These are phyloP conservation scores for Drosophila sp. DNA, from an alignment of 1,140 invertebrate species.

Conservation along the genomic window DNA sequence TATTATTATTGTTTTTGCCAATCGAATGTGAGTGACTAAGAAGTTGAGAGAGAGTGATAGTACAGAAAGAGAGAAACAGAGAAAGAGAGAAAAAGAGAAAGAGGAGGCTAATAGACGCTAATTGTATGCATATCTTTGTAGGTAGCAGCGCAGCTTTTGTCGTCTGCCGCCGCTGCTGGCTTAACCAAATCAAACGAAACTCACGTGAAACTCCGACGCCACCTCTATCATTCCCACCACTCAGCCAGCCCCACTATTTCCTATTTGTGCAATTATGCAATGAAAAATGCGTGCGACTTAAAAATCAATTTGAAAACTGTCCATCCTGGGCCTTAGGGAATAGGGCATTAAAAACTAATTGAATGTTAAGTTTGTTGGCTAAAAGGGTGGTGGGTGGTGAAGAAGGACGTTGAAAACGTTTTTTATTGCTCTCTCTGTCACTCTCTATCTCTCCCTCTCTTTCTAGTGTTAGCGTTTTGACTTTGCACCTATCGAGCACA, in stretches of 20 bases:
- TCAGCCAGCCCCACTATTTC: background rate
- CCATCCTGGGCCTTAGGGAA: background rate
- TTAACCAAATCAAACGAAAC: background rate
- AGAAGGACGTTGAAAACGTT: slow-evolving; percentile 6
- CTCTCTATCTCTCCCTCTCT: background rate
- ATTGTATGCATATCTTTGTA: slow-evolving; percentile 1
- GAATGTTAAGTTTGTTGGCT: slow-evolving; percentile 17
- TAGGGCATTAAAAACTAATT: slow-evolving; percentile 72
- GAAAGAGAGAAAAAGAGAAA: background rate
- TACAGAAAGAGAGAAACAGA: background rate
- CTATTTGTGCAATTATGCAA: slow-evolving; percentile 50
- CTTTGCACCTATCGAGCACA: slow-evolving; percentile 41
- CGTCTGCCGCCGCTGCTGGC: background rate
- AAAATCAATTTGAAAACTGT: slow-evolving; percentile 70
- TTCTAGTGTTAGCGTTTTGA: slow-evolving; percentile 14
- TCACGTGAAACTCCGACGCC: slow-evolving; percentile 15
- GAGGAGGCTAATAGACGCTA: background rate
- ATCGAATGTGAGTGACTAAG: slow-evolving; percentile 33
- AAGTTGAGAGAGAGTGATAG: slow-evolving; percentile 5
- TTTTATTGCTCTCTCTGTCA: slow-evolving; percentile 19
- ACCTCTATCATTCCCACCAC: too few species aligned
- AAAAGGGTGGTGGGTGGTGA: background rate
- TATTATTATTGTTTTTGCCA: slow-evolving; percentile 41
- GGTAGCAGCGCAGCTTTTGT: background rate
- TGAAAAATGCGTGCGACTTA: slow-evolving; percentile 55